phyloP scores from a whole-genome alignment of 2,797 vertebrate species.

The Adrianichthys oophorus region DNA sequence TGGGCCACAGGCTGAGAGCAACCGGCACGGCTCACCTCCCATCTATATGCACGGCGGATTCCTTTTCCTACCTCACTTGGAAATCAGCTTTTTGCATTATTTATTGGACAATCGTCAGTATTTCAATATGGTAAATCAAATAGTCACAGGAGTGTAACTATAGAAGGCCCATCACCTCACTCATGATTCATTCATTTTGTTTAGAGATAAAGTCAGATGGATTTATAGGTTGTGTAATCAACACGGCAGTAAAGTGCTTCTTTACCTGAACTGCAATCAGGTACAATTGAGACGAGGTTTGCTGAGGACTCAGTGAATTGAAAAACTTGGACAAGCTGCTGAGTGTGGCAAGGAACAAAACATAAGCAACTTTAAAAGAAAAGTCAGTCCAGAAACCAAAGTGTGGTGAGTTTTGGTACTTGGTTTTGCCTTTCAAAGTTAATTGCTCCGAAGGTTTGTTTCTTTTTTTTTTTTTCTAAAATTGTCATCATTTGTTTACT shows the following conservation, averaged over 20 bases:
- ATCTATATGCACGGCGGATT: constrained; percentile 69
- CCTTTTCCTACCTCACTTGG: constrained; percentile 52
- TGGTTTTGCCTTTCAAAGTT: constrained; percentile 1
- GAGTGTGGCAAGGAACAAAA: constrained; percentile 3
- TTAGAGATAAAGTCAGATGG: constrained; percentile 44
- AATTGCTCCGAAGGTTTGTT: constrained; percentile 2
- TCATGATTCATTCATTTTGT: constrained; percentile 74
- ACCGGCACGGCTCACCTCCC: constrained; percentile 59
- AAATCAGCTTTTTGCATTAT: constrained; percentile 74
- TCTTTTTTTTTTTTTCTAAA: neutral
- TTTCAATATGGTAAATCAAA: constrained; percentile 70
- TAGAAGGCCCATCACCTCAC: constrained; percentile 48
- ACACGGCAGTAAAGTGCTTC: constrained; percentile 52
- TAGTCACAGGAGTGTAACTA: constrained; percentile 65
- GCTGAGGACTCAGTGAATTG: constrained; percentile 6
- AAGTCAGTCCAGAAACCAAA: constrained; percentile 15
- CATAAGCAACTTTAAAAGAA: constrained; percentile 11
- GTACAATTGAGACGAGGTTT: constrained; percentile 18
- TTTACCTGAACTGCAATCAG: constrained; percentile 18
- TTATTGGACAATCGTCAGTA: constrained; percentile 70
- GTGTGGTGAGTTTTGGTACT: constrained; percentile 6
- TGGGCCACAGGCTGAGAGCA: constrained; percentile 80
- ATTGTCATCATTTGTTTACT: constrained; percentile 1
- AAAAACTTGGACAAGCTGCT: neutral
- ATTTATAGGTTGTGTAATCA: constrained; percentile 70